These are phyloP conservation scores for Ferdinandea cuprea DNA, from an alignment of 2,888 invertebrate species.

Conservation along the genomic window DNA sequence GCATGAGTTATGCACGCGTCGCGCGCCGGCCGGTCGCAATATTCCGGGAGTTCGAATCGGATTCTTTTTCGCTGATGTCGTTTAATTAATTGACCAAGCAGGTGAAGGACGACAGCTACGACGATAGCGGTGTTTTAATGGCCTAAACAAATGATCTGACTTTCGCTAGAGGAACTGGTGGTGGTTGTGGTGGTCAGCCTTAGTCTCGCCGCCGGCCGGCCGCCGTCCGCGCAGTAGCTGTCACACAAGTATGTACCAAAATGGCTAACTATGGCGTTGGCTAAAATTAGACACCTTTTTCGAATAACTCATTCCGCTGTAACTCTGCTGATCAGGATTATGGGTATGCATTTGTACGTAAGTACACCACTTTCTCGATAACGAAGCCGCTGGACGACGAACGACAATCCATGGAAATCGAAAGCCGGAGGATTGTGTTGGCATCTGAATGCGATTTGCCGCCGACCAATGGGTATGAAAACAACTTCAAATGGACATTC, in stretches of 20 bases:
- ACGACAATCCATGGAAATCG: conserved; percentile 64
- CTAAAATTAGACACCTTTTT: conserved; percentile 61
- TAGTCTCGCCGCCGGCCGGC: too few species aligned
- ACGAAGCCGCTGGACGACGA: conserved; percentile 41
- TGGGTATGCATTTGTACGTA: background rate
- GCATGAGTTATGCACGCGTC: conserved; percentile 28
- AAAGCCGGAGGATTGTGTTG: conserved; percentile 60
- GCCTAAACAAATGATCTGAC: conserved; percentile 63
- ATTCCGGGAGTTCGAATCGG: conserved; percentile 33
- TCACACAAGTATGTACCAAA: conserved; percentile 25
- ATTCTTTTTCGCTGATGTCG: conserved; percentile 48
- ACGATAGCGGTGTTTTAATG: conserved; percentile 56
- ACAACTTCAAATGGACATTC: conserved; percentile 41
- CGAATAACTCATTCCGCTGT: conserved; percentile 32
- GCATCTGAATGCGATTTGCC: conserved; percentile 54
- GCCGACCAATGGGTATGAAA: conserved; percentile 1
- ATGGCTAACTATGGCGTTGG: conserved; percentile 13
- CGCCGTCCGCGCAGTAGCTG: conserved; percentile 54
- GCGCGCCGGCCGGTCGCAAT: conserved; percentile 1
- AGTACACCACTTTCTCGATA: conserved; percentile 57
- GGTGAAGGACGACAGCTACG: conserved; percentile 69
- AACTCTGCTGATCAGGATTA: conserved; percentile 29
- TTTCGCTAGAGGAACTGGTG: conserved; percentile 46
- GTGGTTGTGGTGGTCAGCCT: conserved; percentile 2
- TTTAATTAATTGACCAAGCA: conserved; percentile 62